Evolutionary conservation across 2,113 vertebrate genomes (phyloP), one percentile per base, ranked within the genome.

Genomic region (Malurus elegans): DNA sequence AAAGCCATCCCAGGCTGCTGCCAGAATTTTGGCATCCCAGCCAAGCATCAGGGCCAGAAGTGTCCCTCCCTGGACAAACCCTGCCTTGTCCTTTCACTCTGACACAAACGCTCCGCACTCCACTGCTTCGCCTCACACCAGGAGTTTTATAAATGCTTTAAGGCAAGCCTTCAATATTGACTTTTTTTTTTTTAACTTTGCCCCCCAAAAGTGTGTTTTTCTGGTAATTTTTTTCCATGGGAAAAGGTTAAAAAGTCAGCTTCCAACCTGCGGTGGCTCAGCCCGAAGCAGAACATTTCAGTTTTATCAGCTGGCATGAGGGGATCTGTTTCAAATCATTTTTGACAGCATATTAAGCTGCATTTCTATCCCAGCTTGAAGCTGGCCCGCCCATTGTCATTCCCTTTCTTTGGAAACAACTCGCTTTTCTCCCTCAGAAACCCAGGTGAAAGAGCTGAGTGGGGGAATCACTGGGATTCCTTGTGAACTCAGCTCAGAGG

Each of bases 311-410:
- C 50, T 93, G 86, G 67, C 51, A 70, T 1, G 20, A 16, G 61
- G 18, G 69, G 23, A 25, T 88, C 88, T 90, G 75, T 92, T 96
- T 93, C 86, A 90, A 92, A 88, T 94, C 6, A 80, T 86, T 82
- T 93, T 62, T 90, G 88, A 92, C 81, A 92, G 58, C 61, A 25
- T 86, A 94, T 92, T 93, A 88, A 86, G 34, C 51, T 90, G 34
- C 42, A 73, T 86, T 94, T 93, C 71, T 90, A 60, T 51, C 66
- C 79, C 81, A 72, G 70, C 50, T 88, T 92, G 74, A 84, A 79
- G 12, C 32, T 69, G 34, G 36, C 47, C 53, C 40, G 31, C 69
- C 64, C 47, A 32, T 58, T 66, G n/a, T 24, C 54, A 18, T 83
- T 79, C 54, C 50, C n/a, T 76, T 56, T 60, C 64, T 76, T 38